Evolutionary conservation across 2,113 vertebrate genomes (phyloP).

Genomic region (Rhinoderma darwinii): DNA sequence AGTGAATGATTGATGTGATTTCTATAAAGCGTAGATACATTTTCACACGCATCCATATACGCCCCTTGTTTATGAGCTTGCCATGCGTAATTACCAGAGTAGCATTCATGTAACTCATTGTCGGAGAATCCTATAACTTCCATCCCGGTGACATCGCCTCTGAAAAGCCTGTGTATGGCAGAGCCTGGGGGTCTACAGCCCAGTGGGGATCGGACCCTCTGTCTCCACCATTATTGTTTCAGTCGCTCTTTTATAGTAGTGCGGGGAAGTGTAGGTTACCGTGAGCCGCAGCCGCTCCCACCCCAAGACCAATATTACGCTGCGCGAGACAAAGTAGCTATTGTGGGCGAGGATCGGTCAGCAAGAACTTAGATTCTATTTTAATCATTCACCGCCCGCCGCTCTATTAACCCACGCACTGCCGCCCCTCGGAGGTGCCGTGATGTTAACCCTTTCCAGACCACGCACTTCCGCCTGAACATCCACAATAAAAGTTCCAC

Average conservation of each 20-base stretch:
- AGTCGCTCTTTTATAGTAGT: neutral
- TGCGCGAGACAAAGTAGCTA: slow-evolving; percentile 34
- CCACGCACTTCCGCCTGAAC: neutral
- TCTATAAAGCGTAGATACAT: neutral
- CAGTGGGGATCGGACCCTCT: slow-evolving; percentile 47
- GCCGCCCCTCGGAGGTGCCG: neutral
- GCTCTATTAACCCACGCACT: slow-evolving; percentile 4
- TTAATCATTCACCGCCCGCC: slow-evolving; percentile 20
- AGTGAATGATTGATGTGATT: neutral
- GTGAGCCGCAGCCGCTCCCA: slow-evolving; percentile 2
- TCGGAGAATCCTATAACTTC: neutral
- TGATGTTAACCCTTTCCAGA: neutral
- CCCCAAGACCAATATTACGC: slow-evolving; percentile 42
- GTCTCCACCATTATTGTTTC: slow-evolving; percentile 43
- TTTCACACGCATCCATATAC: neutral
- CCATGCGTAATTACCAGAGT: neutral
- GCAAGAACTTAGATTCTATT: slow-evolving; percentile 31
- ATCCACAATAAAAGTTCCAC: neutral
- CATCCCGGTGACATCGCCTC: neutral
- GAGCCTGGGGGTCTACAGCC: slow-evolving; percentile 6
- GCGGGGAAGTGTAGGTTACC: slow-evolving; percentile 6
- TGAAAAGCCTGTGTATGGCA: neutral
- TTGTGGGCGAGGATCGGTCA: slow-evolving; percentile 27
- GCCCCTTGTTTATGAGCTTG: neutral
- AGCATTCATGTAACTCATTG: neutral